A percentile compares a stretch with the other conserved stretches of the same genome.
Conservation (phyloP, 2,888 invertebrate genomes). For the Listrodromus nycthemerus region DNA sequence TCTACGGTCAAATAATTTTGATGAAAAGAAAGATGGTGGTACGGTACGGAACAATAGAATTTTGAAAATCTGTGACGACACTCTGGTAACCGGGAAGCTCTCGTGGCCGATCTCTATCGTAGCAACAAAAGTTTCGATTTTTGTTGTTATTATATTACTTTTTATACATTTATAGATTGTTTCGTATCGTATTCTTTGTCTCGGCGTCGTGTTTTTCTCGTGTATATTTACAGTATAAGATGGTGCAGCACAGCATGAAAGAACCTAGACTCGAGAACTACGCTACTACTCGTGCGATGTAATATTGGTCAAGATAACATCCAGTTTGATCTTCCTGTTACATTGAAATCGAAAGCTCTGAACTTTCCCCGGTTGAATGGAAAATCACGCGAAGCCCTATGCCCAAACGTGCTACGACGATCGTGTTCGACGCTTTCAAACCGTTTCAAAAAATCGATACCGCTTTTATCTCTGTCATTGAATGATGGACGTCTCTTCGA, state of each 20-base stretch:
- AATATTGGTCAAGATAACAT: slow-evolving; percentile 67
- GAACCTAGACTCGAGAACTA: slow-evolving; percentile 53
- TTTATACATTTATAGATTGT: slow-evolving; percentile 44
- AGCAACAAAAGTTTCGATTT: slow-evolving; percentile 47
- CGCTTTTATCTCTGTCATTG: slow-evolving; percentile 1
- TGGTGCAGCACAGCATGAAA: slow-evolving; percentile 65
- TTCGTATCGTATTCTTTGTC: slow-evolving; percentile 52
- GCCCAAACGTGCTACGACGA: slow-evolving; percentile 3
- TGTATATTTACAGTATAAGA: slow-evolving; percentile 62
- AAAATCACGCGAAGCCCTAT: slow-evolving; percentile 34
- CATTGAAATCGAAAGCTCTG: slow-evolving; percentile 35
- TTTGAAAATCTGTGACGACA: slow-evolving; percentile 56
- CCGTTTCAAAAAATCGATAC: slow-evolving; percentile 61
- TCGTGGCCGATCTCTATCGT: slow-evolving; percentile 59
- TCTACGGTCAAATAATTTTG: slow-evolving; percentile 51
- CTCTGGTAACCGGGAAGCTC: slow-evolving; percentile 65
- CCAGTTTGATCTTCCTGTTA: slow-evolving; percentile 41
- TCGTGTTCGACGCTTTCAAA: slow-evolving; percentile 47
- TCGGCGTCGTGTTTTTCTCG: slow-evolving; percentile 50
- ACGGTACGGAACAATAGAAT: slow-evolving; percentile 40
- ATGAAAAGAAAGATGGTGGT: slow-evolving; percentile 37
- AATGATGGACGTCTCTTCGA: slow-evolving; percentile 19
- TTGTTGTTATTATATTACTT: slow-evolving; percentile 5
- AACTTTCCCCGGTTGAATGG: slow-evolving; percentile 50
- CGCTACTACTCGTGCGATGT: slow-evolving; percentile 64